These are phyloP conservation scores for Hesperia comma DNA, from an alignment of 2,888 invertebrate genomes.

Conservation along the genomic window DNA sequence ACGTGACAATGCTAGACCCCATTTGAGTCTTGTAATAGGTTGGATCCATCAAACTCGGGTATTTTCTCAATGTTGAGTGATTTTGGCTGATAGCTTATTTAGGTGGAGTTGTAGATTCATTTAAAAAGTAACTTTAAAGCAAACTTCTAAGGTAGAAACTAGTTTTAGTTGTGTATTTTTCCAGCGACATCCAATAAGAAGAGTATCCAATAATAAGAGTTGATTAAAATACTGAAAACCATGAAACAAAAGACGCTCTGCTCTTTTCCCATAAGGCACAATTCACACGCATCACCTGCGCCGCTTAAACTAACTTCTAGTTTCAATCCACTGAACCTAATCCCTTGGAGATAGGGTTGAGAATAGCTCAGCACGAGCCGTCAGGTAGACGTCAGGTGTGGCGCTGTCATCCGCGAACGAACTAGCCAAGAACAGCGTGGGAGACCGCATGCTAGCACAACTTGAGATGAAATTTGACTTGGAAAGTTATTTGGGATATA, in stretches of 20 bases:
- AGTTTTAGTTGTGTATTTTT: too few relatives aligned
- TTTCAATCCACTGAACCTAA: conserved; percentile 2
- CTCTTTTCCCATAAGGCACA: conserved; percentile 13
- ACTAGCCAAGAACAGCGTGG: conserved; percentile 20
- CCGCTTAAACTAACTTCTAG: conserved; percentile 17
- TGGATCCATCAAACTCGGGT: too few relatives aligned
- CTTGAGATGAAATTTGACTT: conserved; percentile 22
- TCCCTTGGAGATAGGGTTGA: conserved; percentile 13
- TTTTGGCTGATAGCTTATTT: too few relatives aligned
- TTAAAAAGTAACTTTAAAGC: too few relatives aligned
- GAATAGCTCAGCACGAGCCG: conserved; percentile 15
- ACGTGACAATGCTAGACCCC: too few relatives aligned
- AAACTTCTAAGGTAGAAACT: too few relatives aligned
- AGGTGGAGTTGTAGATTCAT: too few relatives aligned
- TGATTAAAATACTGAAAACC: too few relatives aligned
- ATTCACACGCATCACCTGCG: conserved; percentile 41
- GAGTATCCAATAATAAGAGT: too few relatives aligned
- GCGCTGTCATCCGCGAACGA: conserved; percentile 39
- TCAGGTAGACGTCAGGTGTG: conserved; percentile 14
- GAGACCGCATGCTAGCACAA: conserved; percentile 5
- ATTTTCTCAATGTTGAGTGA: too few relatives aligned
- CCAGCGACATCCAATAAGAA: too few relatives aligned
- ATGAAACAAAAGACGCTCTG: neutral
- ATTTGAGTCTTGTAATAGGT: too few relatives aligned
- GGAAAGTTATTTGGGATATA: conserved; percentile 11